Percentiles rank a stretch among this genome's conserved stretches.
These are phyloP conservation scores for Melospiza georgiana DNA, from an alignment of 2,113 vertebrate genomes.

Conservation along the genomic window DNA sequence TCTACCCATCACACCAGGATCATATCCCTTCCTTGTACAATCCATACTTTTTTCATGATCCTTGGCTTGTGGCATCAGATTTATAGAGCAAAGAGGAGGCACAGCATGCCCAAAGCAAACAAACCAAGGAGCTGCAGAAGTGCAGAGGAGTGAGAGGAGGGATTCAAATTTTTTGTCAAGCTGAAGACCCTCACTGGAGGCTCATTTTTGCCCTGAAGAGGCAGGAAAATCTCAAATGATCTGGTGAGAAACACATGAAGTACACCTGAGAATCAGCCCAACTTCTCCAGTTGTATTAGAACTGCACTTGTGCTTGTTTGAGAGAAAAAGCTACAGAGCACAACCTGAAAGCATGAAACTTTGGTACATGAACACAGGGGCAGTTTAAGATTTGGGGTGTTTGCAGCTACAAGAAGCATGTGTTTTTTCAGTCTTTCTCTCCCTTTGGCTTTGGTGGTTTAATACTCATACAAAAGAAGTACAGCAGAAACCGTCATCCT, in stretches of 20 bases:
- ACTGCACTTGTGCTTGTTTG: neutral
- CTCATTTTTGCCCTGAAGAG: neutral
- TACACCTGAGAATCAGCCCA: neutral
- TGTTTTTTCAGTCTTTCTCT: neutral
- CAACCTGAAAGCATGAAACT: neutral
- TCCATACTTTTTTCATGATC: neutral
- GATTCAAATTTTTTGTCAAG: neutral
- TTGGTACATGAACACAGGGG: neutral
- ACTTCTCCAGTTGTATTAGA: neutral
- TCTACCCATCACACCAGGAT: neutral
- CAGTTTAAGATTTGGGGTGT: neutral
- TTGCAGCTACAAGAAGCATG: neutral
- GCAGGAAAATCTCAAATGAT: neutral
- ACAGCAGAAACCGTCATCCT: neutral
- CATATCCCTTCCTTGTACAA: neutral
- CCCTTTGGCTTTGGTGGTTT: neutral
- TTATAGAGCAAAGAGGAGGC: neutral
- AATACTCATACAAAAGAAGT: neutral
- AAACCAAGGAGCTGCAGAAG: neutral
- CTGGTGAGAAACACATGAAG: neutral
- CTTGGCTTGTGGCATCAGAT: neutral
- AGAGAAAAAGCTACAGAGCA: neutral
- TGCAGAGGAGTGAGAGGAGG: neutral
- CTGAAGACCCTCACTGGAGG: neutral
- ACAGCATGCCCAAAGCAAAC: neutral